Percentiles rank a stretch among this genome's conserved stretches.
Evolutionary conservation across 2,888 invertebrate genomes (phyloP).

Genomic region (Drosophila testacea): DNA sequence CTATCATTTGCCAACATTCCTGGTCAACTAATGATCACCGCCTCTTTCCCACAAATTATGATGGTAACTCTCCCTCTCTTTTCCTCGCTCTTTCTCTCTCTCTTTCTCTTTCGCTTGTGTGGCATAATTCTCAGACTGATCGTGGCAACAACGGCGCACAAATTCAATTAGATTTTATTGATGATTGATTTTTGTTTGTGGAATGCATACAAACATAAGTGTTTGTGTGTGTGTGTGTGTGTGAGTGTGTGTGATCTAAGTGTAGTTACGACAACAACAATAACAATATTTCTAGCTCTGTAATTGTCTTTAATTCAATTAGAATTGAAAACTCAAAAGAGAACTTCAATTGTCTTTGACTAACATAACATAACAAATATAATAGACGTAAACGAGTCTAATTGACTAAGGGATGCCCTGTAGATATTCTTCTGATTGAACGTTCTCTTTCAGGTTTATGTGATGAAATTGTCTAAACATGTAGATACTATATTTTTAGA

Average conservation of each 20-base stretch:
- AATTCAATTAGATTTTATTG: slow-evolving; percentile 81
- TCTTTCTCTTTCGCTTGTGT: slow-evolving; percentile 12
- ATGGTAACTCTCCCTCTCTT: slow-evolving; percentile 30
- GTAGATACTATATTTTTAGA: too few relatives aligned
- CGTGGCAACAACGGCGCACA: slow-evolving; percentile 54
- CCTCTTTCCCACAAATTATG: slow-evolving; percentile 55
- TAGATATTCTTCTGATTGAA: neutral
- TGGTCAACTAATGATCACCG: slow-evolving; percentile 50
- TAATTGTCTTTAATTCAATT: slow-evolving; percentile 77
- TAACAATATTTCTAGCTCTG: slow-evolving; percentile 11
- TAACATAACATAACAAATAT: neutral
- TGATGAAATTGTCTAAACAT: too few relatives aligned
- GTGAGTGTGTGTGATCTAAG: slow-evolving; percentile 14
- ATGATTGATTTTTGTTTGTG: slow-evolving; percentile 70
- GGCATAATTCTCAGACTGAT: slow-evolving; percentile 36
- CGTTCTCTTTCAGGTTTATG: too few relatives aligned
- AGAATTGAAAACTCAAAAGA: slow-evolving; percentile 45
- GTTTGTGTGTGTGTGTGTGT: too few relatives aligned
- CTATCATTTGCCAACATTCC: slow-evolving; percentile 70
- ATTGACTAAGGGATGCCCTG: neutral
- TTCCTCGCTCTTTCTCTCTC: neutral
- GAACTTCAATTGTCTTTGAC: slow-evolving; percentile 61
- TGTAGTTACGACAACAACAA: slow-evolving; percentile 16
- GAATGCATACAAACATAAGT: neutral
- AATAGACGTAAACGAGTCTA: neutral